Base-by-base conservation (phyloP, 2,113 vertebrate species). In the Hiodon alosoides region DNA sequence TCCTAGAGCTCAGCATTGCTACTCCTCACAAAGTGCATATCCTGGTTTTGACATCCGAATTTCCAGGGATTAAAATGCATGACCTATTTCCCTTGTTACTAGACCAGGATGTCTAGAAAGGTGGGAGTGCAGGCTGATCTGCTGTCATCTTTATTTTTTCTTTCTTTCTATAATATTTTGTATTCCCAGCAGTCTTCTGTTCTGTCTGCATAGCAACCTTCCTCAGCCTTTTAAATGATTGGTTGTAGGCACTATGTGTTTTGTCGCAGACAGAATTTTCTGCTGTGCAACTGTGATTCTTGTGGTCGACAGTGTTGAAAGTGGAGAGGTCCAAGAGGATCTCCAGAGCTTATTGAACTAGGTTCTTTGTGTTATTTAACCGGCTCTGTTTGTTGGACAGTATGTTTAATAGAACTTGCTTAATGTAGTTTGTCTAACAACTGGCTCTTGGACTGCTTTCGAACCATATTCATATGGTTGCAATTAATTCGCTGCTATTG, bases 81-180 rank as follows among this genome's bases (percentile, higher is more conserved):
- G 52, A 70, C 68, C 68, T 70, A 70, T 70, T 51, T 70, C 68
- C 68, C 68, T 70, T 70, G 10, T 31, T 55, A 8, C 68, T 70
- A 10, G 9, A 31, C 68, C 17, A 70, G 52, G 55, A 51, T 16
- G 51, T 55, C 52, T 50, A 17, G 53, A 14, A 17, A 16, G 48
- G 52, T 5, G 54, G 52, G 55, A 5, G 14, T 55, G 68, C 53
- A n/a, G 68, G 68, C 51, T 70, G 68, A 70, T 70, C n/a, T 50
- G 52, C 68, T 70, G 68, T 70, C 68, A 54, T 70, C 54, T 70
- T 14, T 70, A 55, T 55, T 55, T 70, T 11, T 55, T 31, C 31
- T 31, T 8, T 50, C 14, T 17, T 31, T 31, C 31, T 55, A 17
- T 9, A 69, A 69, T 70, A 16, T 70, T 53, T 55, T 55, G 52